Conservation (phyloP, 2,113 vertebrate genomes). For the Pelecanoides urinatrix region DNA sequence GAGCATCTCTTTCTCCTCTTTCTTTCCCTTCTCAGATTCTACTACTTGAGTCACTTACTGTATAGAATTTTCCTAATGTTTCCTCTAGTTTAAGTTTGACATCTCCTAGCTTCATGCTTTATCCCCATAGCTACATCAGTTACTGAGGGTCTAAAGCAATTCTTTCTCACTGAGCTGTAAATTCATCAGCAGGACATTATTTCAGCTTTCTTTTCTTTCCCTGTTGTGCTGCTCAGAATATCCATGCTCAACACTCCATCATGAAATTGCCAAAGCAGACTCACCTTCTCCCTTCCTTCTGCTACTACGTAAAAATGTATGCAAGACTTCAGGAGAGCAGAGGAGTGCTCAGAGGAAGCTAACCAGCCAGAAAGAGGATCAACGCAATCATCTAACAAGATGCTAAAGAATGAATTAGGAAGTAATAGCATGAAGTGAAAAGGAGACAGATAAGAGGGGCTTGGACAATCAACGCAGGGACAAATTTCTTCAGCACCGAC, state of each 20-base stretch:
- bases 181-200: neutral
- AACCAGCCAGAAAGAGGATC: neutral
- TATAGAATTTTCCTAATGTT: neutral
- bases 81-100: neutral
- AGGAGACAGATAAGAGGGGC: neutral
- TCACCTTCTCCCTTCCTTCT: neutral
- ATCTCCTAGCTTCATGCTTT: neutral
- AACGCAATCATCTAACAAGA: neutral
- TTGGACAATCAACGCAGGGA: neutral
- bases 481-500: neutral
- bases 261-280: neutral
- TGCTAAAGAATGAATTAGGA: neutral
- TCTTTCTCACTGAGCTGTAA: neutral
- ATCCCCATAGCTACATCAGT: neutral
- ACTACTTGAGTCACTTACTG: neutral
- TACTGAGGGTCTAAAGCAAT: neutral
- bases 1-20: neutral
- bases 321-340: neutral
- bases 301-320: neutral
- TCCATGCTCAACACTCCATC: neutral
- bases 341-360: neutral
- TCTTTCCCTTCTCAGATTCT: neutral
- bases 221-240: neutral
- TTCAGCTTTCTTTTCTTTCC: neutral
- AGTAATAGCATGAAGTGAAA: neutral